These are phyloP conservation scores for Coleophora flavipennella DNA, from an alignment of 2,888 invertebrate species.

Conservation along the genomic window DNA sequence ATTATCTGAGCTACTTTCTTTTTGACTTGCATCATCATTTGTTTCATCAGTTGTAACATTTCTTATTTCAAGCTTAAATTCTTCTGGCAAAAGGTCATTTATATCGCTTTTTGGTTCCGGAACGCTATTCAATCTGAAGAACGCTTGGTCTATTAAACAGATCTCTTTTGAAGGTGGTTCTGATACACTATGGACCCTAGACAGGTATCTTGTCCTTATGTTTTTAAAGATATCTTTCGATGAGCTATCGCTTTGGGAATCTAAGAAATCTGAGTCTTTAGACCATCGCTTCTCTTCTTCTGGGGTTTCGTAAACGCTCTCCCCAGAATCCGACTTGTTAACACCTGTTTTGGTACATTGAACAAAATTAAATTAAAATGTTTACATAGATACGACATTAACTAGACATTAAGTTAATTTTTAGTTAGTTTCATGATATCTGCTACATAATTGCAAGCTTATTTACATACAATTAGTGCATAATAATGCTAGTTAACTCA, in stretches of 20 bases:
- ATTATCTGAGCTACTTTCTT: constrained; percentile 19
- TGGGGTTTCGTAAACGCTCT: constrained; percentile 42
- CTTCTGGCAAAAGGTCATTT: constrained; percentile 13
- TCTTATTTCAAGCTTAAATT: constrained; percentile 37
- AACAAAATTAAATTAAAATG: constrained; percentile 40
- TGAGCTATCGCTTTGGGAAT: constrained; percentile 44
- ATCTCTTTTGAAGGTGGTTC: constrained; percentile 38
- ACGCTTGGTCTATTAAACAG: constrained; percentile 51
- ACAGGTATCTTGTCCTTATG: constrained; percentile 55
- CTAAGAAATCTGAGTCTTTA: constrained; percentile 37
- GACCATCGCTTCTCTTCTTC: constrained; percentile 38
- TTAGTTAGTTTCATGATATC: constrained; percentile 36
- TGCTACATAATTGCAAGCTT: constrained; percentile 30
- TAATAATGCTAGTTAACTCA: constrained; percentile 47
- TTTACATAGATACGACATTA: constrained; percentile 25
- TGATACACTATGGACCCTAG: constrained; percentile 53
- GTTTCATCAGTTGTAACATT: constrained; percentile 54
- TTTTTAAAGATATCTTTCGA: constrained; percentile 53
- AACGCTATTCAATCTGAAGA: constrained; percentile 35
- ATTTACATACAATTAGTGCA: constrained; percentile 58
- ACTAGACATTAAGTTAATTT: constrained; percentile 19
- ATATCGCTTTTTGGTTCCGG: constrained; percentile 21
- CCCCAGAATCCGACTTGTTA: constrained; percentile 55
- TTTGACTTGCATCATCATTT: constrained; percentile 35
- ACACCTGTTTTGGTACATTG: constrained; percentile 62